Evolutionary conservation across 2,888 invertebrate species (phyloP).

Genomic region (Tenthredo scrophulariae): DNA sequence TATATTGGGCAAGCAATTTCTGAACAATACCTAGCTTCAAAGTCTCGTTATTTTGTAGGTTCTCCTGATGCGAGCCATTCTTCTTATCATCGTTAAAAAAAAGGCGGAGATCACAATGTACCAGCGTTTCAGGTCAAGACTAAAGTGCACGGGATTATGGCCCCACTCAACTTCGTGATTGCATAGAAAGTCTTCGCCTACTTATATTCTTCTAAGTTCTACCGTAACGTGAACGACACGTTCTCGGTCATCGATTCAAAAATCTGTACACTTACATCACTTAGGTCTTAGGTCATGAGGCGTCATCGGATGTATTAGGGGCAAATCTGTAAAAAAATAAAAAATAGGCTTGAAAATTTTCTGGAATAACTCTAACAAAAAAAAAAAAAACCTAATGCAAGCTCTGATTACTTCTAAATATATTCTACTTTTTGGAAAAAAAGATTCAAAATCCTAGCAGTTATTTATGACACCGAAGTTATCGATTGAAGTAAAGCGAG

Average conservation of each 20-base stretch:
- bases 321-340: not conserved
- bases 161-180: constrained; percentile 30
- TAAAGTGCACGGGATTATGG: constrained; percentile 19
- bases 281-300: not conserved
- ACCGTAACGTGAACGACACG: not conserved
- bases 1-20: not conserved
- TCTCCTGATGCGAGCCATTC: not conserved
- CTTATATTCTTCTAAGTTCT: not conserved
- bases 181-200: not conserved
- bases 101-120: not conserved
- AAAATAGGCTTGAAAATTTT: not conserved
- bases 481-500: too few species aligned
- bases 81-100: constrained; percentile 3
- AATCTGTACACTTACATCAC: not conserved
- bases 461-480: too few species aligned
- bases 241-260: not conserved
- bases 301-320: not conserved
- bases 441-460: too few species aligned
- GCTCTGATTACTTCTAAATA: too few species aligned
- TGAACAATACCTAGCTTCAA: constrained; percentile 13
- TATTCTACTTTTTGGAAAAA: too few species aligned
- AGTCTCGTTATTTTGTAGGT: constrained; percentile 9
- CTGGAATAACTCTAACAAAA: too few species aligned
- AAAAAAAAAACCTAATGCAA: too few species aligned
- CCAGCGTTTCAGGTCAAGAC: constrained; percentile 29